These are phyloP conservation scores for Clarias pachynema DNA, from an alignment of 2,797 vertebrate genomes.

Conservation along the genomic window DNA sequence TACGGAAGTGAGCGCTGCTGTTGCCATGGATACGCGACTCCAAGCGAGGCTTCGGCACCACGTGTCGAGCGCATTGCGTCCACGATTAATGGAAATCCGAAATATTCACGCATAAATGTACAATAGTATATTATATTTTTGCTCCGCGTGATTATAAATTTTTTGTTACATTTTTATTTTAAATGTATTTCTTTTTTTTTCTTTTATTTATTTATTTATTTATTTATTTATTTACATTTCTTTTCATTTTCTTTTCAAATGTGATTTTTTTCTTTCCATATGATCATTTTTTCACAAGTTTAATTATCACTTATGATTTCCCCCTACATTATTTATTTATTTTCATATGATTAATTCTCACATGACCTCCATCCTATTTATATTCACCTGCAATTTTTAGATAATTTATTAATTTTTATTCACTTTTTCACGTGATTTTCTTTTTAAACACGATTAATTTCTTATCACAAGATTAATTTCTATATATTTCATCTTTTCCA, in stretches of 20 bases:
- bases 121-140: neutral
- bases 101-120: no score
- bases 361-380: neutral
- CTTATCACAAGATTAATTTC: neutral
- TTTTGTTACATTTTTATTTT: neutral
- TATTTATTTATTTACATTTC: no score
- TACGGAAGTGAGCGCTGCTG: slow-evolving; percentile 6
- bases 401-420: neutral
- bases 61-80: no score
- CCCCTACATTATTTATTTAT: neutral
- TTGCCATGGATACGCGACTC: slow-evolving; percentile 24
- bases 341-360: neutral
- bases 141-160: neutral
- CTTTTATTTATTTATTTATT: neutral
- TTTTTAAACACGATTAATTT: neutral
- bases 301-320: neutral
- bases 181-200: neutral
- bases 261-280: neutral
- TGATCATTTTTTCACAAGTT: neutral
- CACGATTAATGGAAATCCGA: neutral
- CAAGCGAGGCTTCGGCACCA: neutral
- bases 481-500: neutral
- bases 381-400: neutral
- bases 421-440: neutral
- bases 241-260: neutral